Evolutionary conservation across 2,113 vertebrate genomes (phyloP), one percentile per base, ranked within the genome.

Genomic region (Maylandia zebra): DNA sequence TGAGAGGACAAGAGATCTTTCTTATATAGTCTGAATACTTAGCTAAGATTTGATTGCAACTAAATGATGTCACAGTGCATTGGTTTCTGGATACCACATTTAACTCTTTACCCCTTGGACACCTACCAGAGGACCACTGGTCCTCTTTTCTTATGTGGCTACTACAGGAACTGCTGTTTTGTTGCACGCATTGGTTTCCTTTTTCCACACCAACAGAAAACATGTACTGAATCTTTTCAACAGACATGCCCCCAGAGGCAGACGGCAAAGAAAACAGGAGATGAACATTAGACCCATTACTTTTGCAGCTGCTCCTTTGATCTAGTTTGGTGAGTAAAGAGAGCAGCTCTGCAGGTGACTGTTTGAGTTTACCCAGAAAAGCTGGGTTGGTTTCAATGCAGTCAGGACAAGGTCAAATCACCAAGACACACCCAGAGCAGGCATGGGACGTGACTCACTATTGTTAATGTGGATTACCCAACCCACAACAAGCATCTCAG

Each of bases 381-480:
- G 55, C 56, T n/a, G 14, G 30, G 50, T 10, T 32, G 36, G 27
- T 11, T 8, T 24, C 8, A 4, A 4, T 30, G 17, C 16, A 82
- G 64, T 84, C 81, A 41, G 12, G 41, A 48, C 17, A n/a, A 11
- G 57, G 43, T 57, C 34, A 66, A 89, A 86, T 7, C 50, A 61
- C 83, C 2, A 4, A 36, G 81, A 84, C 86, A 86, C 89, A 83
- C 91, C 92, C 84, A 81, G 69, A 36, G 56, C 66, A 92, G 74
- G 91, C 91, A 82, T 59, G 79, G 69, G 14, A 76, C 4, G 22
- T 78, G 52, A 83, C 56, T 83, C 71, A 34, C 43, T 66, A 53
- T 14, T 22, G 10, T 50, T 24, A 79, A 24, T 4, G 22, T n/a
- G 32, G 27, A 74, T 56, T 22, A 87, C 27, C 2, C 12, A 84